Conservation (phyloP, 2,113 vertebrate species). For the Saccopteryx leptura region DNA sequence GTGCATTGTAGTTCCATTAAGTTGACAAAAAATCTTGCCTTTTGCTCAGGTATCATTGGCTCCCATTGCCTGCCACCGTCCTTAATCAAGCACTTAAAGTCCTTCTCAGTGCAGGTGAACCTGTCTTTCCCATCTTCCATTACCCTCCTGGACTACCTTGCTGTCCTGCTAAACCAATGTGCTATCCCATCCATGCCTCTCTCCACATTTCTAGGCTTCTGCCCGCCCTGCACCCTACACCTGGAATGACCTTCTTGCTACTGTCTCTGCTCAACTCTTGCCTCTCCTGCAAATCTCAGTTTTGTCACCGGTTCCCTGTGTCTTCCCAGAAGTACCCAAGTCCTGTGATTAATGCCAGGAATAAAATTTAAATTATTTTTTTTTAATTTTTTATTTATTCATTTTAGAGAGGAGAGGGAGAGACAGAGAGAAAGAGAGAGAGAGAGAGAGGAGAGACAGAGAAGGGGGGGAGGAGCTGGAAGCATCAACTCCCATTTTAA, state of each 20-base stretch:
- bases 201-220: neutral
- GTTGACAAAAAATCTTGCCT: neutral
- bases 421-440: too few species aligned
- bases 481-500: too few species aligned
- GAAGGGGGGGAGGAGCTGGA: too few species aligned
- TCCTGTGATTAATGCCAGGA: neutral
- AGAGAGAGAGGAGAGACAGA: too few species aligned
- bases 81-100: neutral
- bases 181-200: neutral
- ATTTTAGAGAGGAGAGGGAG: too few species aligned
- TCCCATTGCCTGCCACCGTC: neutral
- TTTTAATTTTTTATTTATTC: too few species aligned
- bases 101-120: neutral
- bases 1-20: neutral
- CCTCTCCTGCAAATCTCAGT: neutral
- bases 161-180: neutral
- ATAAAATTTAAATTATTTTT: neutral
- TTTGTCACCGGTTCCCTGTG: neutral
- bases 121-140: neutral
- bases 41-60: neutral
- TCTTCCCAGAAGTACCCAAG: neutral
- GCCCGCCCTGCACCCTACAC: neutral
- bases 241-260: too few species aligned
- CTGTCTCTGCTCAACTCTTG: neutral
- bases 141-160: neutral